Conservation (phyloP, 1,140 invertebrate species). For the Nebria ingens region DNA sequence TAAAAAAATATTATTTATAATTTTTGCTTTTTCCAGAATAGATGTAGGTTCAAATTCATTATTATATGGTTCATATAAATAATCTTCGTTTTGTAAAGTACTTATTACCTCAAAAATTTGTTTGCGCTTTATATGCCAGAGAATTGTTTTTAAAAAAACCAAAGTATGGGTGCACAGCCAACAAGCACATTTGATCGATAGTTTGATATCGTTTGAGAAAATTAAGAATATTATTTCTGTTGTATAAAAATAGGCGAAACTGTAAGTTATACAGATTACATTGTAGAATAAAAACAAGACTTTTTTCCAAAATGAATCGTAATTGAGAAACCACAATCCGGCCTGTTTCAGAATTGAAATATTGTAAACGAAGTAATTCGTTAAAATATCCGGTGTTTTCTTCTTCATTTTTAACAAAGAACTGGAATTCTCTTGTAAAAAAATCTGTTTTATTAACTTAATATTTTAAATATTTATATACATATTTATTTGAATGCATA, state of each 20-base stretch:
- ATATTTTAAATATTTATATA: no score
- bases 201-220: not conserved
- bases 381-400: no score
- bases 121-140: not conserved
- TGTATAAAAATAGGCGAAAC: not conserved
- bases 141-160: not conserved
- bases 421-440: no score
- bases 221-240: not conserved
- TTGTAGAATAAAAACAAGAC: not conserved
- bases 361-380: not conserved
- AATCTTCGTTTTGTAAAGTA: not conserved
- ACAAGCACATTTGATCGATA: not conserved
- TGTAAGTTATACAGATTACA: not conserved
- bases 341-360: not conserved
- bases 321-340: not conserved
- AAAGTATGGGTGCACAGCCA: not conserved
- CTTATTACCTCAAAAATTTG: not conserved
- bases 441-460: no score
- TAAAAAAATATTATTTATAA: no score
- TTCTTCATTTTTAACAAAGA: no score
- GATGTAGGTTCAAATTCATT: not conserved
- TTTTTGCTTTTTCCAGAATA: not conserved
- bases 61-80: not conserved
- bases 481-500: no score
- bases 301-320: not conserved